Evolutionary conservation across 2,113 vertebrate genomes (phyloP).

Genomic region (Toxostoma redivivum): DNA sequence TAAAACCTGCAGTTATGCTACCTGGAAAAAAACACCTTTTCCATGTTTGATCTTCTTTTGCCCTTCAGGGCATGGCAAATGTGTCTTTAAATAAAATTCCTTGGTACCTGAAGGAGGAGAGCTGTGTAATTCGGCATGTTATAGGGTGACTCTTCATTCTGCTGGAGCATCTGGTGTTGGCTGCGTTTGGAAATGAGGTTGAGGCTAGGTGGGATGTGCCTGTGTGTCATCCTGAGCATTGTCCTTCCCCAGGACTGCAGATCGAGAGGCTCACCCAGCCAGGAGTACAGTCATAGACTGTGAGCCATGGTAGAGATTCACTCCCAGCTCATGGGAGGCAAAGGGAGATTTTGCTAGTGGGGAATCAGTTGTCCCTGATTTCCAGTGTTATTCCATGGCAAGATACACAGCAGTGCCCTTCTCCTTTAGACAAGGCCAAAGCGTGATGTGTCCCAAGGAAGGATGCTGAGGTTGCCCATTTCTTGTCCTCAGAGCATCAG

Average conservation of each 20-base stretch:
- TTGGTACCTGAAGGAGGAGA: background rate
- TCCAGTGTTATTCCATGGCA: background rate
- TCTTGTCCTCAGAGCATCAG: background rate
- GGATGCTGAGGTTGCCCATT: background rate
- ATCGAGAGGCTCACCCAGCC: background rate
- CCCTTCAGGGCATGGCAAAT: slow-evolving; percentile 3
- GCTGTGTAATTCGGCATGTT: background rate
- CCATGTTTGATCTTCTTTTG: background rate
- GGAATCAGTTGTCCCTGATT: background rate
- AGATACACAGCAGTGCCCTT: background rate
- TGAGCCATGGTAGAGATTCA: background rate
- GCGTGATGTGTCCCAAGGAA: fast-evolving
- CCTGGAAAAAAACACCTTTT: background rate
- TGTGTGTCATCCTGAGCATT: background rate
- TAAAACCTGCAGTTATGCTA: background rate
- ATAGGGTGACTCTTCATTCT: background rate
- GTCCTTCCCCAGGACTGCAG: background rate
- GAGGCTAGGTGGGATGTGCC: background rate
- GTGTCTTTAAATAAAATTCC: background rate
- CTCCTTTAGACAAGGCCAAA: background rate
- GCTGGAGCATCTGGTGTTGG: background rate
- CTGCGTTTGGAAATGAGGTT: background rate
- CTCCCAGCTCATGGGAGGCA: background rate
- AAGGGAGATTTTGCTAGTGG: background rate
- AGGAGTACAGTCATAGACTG: background rate